These are phyloP conservation scores for Sphenopsis melanotis DNA, from an alignment of 2,797 vertebrate genomes.

Conservation along the genomic window DNA sequence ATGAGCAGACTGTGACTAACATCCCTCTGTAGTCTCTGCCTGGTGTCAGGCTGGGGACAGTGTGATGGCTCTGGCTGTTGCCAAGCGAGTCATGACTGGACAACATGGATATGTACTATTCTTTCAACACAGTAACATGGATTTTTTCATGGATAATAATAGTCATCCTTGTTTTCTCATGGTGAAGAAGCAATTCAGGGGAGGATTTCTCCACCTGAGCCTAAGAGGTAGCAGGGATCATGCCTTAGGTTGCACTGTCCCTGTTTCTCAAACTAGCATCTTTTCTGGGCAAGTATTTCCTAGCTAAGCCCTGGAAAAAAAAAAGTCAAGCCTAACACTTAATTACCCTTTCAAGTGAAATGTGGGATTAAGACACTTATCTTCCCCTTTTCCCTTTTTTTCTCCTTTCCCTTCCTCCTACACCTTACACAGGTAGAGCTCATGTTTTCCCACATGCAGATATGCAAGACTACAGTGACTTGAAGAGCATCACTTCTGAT, in stretches of 20 bases:
- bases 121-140: not conserved
- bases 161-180: not conserved
- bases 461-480: not conserved
- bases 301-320: not conserved
- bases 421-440: not conserved
- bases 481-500: not conserved
- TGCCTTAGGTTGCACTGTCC: not conserved
- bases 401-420: not conserved
- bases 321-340: not conserved
- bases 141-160: not conserved
- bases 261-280: not conserved
- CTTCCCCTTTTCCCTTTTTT: not conserved
- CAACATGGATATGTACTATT: not conserved
- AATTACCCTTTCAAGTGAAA: not conserved
- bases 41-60: not conserved
- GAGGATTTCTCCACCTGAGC: not conserved
- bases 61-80: not conserved
- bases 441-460: not conserved
- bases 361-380: not conserved
- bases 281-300: not conserved
- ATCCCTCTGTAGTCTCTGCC: not conserved
- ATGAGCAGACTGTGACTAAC: not conserved
- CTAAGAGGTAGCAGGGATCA: not conserved
- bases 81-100: rapidly evolving
- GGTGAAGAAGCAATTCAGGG: not conserved